These are phyloP conservation scores for Apistogramma diplotaenia DNA, from an alignment of 2,113 vertebrate species.

Conservation along the genomic window DNA sequence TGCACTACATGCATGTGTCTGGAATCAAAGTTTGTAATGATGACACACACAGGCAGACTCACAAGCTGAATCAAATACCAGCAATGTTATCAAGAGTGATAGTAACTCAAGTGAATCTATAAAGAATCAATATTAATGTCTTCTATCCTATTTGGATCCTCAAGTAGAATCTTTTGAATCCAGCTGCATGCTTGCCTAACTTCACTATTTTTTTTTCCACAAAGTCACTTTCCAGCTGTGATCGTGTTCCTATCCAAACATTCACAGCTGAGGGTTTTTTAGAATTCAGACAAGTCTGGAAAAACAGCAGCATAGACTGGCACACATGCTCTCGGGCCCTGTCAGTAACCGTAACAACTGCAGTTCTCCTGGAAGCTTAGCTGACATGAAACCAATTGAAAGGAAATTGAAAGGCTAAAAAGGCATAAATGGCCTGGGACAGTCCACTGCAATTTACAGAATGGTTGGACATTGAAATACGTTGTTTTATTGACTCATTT, in stretches of 20 bases:
- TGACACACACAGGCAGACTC: not conserved
- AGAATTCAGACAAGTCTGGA: slow-evolving; percentile 48
- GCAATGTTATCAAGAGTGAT: not conserved
- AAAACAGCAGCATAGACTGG: slow-evolving; percentile 24
- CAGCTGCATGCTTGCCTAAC: slow-evolving; percentile 30
- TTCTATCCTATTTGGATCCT: not conserved
- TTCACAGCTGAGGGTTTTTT: slow-evolving; percentile 28
- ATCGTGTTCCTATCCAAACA: slow-evolving; percentile 64
- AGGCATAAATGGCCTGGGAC: not conserved
- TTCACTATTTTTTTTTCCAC: slow-evolving; percentile 20
- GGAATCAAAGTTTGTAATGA: not conserved
- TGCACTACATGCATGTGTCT: not conserved
- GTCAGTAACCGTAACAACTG: slow-evolving; percentile 10
- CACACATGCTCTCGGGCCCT: slow-evolving; percentile 13
- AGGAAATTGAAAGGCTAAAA: slow-evolving; percentile 26
- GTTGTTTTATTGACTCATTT: not conserved
- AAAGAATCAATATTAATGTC: not conserved
- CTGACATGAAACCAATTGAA: slow-evolving; percentile 10
- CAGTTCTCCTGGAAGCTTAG: slow-evolving; percentile 20
- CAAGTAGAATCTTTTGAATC: slow-evolving; percentile 21
- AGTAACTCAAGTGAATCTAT: not conserved
- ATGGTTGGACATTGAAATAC: not conserved
- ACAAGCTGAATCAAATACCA: not conserved
- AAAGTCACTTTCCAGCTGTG: slow-evolving; percentile 50
- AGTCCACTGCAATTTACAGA: not conserved